phyloP scores from a whole-genome alignment of 1,140 invertebrate species.

The Drusus annulatus region DNA sequence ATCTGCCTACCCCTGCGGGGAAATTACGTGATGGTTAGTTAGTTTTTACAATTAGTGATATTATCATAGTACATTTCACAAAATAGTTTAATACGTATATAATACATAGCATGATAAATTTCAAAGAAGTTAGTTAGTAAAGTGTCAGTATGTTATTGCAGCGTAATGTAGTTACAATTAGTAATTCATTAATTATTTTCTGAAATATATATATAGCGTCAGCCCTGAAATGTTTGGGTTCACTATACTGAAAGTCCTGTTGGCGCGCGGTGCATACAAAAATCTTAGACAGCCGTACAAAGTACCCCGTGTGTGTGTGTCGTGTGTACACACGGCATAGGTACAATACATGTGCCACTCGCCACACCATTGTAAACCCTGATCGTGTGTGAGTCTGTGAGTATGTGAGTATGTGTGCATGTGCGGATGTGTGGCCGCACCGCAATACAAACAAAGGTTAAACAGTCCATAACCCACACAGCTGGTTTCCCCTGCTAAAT shows the following conservation, averaged over 20 bases:
- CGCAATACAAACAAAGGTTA: not conserved
- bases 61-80: too few species aligned
- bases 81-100: too few species aligned
- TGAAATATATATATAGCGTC: not conserved
- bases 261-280: slow-evolving; percentile 22
- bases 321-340: not conserved
- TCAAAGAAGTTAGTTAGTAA: too few species aligned
- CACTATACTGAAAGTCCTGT: slow-evolving; percentile 21
- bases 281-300: slow-evolving; percentile 13
- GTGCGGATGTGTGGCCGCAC: not conserved
- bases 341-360: not conserved
- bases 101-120: too few species aligned
- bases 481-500: too few species aligned
- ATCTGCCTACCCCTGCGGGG: too few species aligned
- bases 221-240: not conserved
- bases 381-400: not conserved
- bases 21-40: too few species aligned
- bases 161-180: too few species aligned
- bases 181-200: too few species aligned
- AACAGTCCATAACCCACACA: not conserved
- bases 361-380: not conserved
- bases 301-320: not conserved
- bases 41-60: too few species aligned
- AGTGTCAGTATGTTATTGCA: too few species aligned
- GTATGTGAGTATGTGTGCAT: too few species aligned